phyloP scores from a whole-genome alignment of 2,113 vertebrate genomes.

The Rutilus rutilus region DNA sequence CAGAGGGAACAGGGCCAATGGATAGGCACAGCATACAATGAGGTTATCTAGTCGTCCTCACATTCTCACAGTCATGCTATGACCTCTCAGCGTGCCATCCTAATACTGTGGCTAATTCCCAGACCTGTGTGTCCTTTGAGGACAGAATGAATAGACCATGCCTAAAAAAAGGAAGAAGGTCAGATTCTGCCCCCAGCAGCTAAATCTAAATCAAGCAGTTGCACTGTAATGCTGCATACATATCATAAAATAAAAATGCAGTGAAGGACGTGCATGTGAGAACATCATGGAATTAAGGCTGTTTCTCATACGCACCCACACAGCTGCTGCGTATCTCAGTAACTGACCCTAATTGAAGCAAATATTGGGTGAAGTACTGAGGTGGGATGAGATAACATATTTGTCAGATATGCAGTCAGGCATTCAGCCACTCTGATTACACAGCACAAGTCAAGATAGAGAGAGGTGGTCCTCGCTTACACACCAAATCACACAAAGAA shows the following conservation, averaged over 20 bases:
- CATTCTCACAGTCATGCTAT: slow-evolving; percentile 43
- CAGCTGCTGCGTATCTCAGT: slow-evolving; percentile 65
- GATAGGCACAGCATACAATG: slow-evolving; percentile 32
- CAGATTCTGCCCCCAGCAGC: not conserved
- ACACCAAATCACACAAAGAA: slow-evolving; percentile 38
- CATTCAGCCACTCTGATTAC: slow-evolving; percentile 75
- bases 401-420: slow-evolving; percentile 78
- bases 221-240: not conserved
- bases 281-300: slow-evolving; percentile 17
- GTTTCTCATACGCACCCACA: slow-evolving; percentile 14
- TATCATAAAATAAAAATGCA: not conserved
- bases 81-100: slow-evolving; percentile 38
- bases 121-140: slow-evolving; percentile 12
- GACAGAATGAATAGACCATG: not conserved
- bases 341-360: slow-evolving; percentile 78
- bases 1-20: slow-evolving; percentile 41
- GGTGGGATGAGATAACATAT: slow-evolving; percentile 77
- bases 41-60: slow-evolving; percentile 52
- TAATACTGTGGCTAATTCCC: slow-evolving; percentile 29
- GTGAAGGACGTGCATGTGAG: not conserved
- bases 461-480: slow-evolving; percentile 45
- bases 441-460: slow-evolving; percentile 66
- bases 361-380: slow-evolving; percentile 81
- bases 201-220: not conserved
- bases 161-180: not conserved